Conservation (phyloP, 23 tunicate genomes). For the Ciona savignyi region DNA sequence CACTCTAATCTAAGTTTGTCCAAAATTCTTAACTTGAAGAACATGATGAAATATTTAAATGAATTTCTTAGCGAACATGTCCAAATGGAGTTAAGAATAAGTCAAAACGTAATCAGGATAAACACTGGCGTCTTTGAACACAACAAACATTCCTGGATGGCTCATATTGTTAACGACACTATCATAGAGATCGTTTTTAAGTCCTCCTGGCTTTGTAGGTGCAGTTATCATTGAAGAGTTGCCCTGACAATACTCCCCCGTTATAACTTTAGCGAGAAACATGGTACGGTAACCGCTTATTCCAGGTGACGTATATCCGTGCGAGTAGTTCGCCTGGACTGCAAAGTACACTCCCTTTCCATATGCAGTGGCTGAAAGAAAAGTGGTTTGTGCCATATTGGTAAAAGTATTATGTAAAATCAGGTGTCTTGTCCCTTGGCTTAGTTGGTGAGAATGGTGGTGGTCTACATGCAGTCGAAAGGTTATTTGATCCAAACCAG, state of each 20-base stretch:
- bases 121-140: slow-evolving; percentile 65
- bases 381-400: no score
- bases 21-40: no score
- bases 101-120: slow-evolving; percentile 46
- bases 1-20: no score
- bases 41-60: no score
- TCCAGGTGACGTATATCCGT: slow-evolving; percentile 25
- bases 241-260: slow-evolving; percentile 66
- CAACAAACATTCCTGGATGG: slow-evolving; percentile 47
- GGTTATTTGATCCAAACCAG: no score
- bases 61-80: no score
- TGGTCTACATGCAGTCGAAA: no score
- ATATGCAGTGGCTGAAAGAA: slow-evolving; percentile 23
- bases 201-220: slow-evolving; percentile 4
- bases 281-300: slow-evolving; percentile 15
- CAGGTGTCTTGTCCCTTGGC: no score
- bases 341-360: slow-evolving; percentile 89
- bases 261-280: slow-evolving; percentile 68
- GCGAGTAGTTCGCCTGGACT: slow-evolving; percentile 28
- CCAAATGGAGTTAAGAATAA: no score
- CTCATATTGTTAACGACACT: slow-evolving; percentile 35
- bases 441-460: no score
- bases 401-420: no score
- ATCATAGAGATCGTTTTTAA: slow-evolving; percentile 49
- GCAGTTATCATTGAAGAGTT: slow-evolving; percentile 7